Evolutionary conservation across 2,888 invertebrate genomes (phyloP).

Genomic region (Plagiodera versicolora): DNA sequence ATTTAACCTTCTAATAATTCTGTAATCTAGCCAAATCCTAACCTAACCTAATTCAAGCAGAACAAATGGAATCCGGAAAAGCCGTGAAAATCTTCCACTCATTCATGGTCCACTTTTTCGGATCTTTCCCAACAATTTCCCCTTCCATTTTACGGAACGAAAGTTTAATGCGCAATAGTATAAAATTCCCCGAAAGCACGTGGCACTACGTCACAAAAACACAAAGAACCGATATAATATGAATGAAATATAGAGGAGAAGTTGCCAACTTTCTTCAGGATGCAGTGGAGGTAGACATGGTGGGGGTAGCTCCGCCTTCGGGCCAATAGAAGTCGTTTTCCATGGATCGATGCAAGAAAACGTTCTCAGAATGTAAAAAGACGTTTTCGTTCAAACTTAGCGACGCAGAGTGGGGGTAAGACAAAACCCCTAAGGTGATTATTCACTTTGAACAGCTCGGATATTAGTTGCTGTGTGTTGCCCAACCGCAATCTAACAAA

Average conservation of each 20-base stretch:
- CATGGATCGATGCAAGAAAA: constrained; percentile 56
- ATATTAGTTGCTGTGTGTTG: constrained; percentile 55
- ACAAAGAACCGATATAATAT: constrained; percentile 38
- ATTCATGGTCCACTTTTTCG: constrained; percentile 29
- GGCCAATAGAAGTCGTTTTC: constrained; percentile 49
- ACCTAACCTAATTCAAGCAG: too few relatives aligned
- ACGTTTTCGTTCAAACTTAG: constrained; percentile 54
- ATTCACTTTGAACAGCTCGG: constrained; percentile 54
- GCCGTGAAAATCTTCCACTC: not conserved
- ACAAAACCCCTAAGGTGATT: constrained; percentile 54
- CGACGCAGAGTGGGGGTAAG: constrained; percentile 41
- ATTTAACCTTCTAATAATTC: too few relatives aligned
- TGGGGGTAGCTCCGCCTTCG: constrained; percentile 52
- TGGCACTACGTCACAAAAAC: constrained; percentile 43
- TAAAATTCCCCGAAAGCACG: constrained; percentile 42
- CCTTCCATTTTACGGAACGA: constrained; percentile 32
- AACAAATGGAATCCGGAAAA: not conserved
- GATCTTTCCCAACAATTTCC: constrained; percentile 26
- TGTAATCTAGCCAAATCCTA: too few relatives aligned
- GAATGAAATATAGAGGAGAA: constrained; percentile 44
- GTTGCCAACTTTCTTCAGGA: constrained; percentile 27
- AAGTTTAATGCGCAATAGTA: constrained; percentile 40
- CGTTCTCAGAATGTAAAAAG: constrained; percentile 56
- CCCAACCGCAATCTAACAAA: constrained; percentile 54
- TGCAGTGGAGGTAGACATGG: constrained; percentile 41